phyloP scores from a whole-genome alignment of 2,113 vertebrate genomes.

The Peromyscus polionotus region DNA sequence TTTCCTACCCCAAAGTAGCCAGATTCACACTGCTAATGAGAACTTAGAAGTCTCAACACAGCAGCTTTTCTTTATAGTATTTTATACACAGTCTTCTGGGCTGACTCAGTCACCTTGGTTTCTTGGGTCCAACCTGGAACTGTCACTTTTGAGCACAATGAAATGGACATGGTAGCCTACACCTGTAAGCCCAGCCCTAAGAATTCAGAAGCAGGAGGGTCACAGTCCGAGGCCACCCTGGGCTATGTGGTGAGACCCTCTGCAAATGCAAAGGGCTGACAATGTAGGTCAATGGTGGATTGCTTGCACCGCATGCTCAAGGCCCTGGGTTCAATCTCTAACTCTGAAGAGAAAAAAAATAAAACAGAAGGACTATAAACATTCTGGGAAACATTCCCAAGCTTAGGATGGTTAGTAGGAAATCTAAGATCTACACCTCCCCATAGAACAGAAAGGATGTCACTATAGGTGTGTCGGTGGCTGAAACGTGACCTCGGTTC shows the following conservation, averaged over 20 bases:
- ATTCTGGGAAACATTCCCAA: neutral
- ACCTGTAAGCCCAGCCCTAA: neutral
- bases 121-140: constrained; percentile 1
- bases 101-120: neutral
- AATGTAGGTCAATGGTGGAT: no score
- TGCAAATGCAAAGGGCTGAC: neutral
- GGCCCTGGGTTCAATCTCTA: neutral
- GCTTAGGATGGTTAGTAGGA: neutral
- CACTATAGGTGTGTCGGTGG: neutral
- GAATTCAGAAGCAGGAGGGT: neutral
- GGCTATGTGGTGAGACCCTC: neutral
- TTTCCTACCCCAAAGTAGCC: neutral
- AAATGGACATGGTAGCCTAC: neutral
- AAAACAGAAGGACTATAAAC: neutral
- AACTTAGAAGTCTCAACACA: neutral
- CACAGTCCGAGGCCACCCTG: neutral
- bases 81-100: neutral
- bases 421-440: neutral
- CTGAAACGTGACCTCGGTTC: neutral
- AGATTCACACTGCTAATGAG: neutral
- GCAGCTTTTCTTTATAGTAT: neutral
- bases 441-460: neutral
- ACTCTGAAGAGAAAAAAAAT: neutral
- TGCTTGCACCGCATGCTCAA: neutral
- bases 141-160: neutral